Percentiles rank a stretch among this genome's conserved stretches.
These are phyloP conservation scores for Poecile atricapillus DNA, from an alignment of 2,113 vertebrate species.

Conservation along the genomic window DNA sequence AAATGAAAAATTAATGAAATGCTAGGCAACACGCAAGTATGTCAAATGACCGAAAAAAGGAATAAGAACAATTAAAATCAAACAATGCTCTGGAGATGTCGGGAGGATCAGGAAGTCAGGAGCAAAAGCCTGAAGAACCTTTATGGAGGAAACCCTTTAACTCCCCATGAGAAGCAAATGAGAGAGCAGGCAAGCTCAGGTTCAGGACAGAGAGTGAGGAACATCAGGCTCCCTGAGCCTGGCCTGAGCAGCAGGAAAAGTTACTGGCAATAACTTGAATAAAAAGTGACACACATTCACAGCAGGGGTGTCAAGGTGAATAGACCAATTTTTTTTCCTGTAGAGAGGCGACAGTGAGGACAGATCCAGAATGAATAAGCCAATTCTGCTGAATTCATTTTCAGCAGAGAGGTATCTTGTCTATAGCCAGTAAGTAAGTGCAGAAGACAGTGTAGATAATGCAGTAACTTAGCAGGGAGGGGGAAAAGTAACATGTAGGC, in stretches of 20 bases:
- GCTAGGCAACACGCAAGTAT: slow-evolving; percentile 32
- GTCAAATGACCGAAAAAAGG: not conserved
- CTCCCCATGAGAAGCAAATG: not conserved
- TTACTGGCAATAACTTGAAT: not conserved
- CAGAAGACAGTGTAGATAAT: not conserved
- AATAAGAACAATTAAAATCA: slow-evolving; percentile 28
- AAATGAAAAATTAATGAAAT: slow-evolving; percentile 69
- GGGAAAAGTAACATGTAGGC: not conserved
- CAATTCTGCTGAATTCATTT: not conserved
- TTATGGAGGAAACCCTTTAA: not conserved
- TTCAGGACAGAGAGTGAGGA: not conserved
- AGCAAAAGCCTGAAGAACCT: not conserved
- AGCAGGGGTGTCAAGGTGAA: not conserved
- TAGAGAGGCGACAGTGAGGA: not conserved
- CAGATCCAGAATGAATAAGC: not conserved
- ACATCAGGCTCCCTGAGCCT: not conserved
- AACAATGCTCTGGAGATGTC: not conserved
- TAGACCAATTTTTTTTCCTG: not conserved
- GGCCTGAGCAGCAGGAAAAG: not conserved
- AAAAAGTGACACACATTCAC: not conserved
- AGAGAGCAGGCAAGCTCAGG: not conserved
- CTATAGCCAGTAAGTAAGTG: not conserved
- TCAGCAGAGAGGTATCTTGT: not conserved
- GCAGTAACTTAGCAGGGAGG: not conserved
- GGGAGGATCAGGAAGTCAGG: not conserved